phyloP scores from a whole-genome alignment of 2,113 vertebrate species.

The Egretta garzetta region DNA sequence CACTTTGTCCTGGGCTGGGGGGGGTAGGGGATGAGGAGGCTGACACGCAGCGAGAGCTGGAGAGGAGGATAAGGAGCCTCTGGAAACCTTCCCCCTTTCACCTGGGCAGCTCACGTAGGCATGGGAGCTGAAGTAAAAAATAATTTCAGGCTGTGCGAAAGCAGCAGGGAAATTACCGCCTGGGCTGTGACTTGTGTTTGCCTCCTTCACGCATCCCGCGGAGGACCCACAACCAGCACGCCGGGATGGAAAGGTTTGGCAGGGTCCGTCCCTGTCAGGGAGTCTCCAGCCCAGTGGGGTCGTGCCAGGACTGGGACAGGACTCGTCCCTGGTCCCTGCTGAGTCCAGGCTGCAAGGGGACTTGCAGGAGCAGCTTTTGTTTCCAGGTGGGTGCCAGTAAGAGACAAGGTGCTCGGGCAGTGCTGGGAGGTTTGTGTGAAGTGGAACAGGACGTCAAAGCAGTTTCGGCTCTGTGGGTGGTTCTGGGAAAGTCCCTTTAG shows the following conservation, averaged over 20 bases:
- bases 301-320: neutral
- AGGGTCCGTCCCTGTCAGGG: neutral
- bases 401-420: neutral
- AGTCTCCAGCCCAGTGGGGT: neutral
- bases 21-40: neutral
- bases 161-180: neutral
- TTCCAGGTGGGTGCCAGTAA: neutral
- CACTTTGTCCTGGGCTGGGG: neutral
- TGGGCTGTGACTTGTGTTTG: neutral
- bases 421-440: neutral
- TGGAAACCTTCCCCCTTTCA: neutral
- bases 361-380: neutral
- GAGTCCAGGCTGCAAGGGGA: neutral
- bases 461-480: neutral
- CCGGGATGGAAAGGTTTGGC: neutral
- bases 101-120: rapidly evolving
- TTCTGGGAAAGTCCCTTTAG: conserved; percentile 61
- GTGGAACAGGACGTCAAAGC: conserved; percentile 42
- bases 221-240: rapidly evolving
- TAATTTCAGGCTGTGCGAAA: neutral
- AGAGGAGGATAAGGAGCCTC: neutral
- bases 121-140: neutral
- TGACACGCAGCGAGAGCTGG: neutral
- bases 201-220: rapidly evolving
- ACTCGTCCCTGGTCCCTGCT: rapidly evolving